phyloP scores from a whole-genome alignment of 92 coral and sea anemone species.

The Siderastrea siderea region DNA sequence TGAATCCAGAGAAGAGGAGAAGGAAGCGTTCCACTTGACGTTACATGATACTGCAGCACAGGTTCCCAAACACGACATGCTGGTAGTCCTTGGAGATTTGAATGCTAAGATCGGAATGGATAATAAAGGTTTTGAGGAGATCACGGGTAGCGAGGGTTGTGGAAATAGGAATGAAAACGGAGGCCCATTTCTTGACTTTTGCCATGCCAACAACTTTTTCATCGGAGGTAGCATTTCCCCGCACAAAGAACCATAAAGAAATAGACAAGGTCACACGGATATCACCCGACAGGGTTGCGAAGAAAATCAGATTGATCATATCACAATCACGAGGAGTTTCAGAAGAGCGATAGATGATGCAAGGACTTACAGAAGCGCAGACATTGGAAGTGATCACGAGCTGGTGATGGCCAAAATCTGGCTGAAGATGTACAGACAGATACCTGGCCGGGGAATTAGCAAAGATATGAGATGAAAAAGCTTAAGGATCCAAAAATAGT shows the following conservation, averaged over 20 bases:
- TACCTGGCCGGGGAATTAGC: no score
- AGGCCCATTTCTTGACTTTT: slow-evolving; percentile 3
- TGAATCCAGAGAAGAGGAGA: neutral
- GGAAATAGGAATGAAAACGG: slow-evolving; percentile 7
- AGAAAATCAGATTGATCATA: slow-evolving; percentile 25
- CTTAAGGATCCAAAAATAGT: slow-evolving; percentile 19
- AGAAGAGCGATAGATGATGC: slow-evolving; percentile 7
- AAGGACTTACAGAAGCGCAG: slow-evolving; percentile 17
- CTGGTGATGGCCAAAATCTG: neutral
- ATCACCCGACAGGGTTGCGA: slow-evolving; percentile 14
- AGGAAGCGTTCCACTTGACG: neutral
- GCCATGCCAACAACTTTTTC: slow-evolving; percentile 6
- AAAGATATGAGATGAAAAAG: no score
- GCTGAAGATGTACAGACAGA: no score
- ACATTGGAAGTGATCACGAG: neutral
- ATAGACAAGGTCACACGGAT: slow-evolving; percentile 15
- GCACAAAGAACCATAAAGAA: neutral
- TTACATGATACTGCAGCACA: neutral
- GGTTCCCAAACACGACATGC: neutral
- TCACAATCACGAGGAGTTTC: neutral
- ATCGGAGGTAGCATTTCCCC: slow-evolving; percentile 29
- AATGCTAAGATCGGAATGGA: slow-evolving; percentile 15
- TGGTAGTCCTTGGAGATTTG: neutral
- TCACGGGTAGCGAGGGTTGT: slow-evolving; percentile 9
- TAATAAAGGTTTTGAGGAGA: neutral